Percentiles rank a stretch among this genome's conserved stretches.
Evolutionary conservation across 2,888 invertebrate genomes (phyloP).

Genomic region (Dorcus parallelipipedus): DNA sequence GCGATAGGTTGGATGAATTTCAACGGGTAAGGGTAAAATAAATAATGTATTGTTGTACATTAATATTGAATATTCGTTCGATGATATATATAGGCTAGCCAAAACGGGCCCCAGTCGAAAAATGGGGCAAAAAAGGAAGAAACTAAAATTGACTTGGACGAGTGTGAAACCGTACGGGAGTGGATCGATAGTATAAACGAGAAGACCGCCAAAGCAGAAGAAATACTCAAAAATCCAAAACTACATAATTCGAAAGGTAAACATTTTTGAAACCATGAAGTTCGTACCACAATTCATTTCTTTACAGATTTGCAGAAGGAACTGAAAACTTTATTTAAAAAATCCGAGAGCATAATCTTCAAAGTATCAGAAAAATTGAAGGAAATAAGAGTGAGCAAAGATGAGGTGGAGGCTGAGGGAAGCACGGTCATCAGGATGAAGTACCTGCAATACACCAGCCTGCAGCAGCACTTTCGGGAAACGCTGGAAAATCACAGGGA

Average conservation of each 20-base stretch:
- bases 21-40: conserved; percentile 16
- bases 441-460: conserved; percentile 49
- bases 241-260: conserved; percentile 8
- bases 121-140: conserved; percentile 6
- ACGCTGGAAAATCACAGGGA: conserved; percentile 52
- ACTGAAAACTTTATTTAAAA: conserved; percentile 56
- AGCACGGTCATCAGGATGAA: conserved; percentile 47
- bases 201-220: conserved; percentile 47
- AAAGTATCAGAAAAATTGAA: conserved; percentile 56
- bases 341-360: conserved; percentile 53
- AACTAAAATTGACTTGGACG: conserved; percentile 24
- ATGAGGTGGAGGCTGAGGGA: conserved; percentile 24
- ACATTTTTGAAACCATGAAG: too few relatives aligned
- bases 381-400: conserved; percentile 46
- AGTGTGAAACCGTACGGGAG: conserved; percentile 45
- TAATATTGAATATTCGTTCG: neutral
- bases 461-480: conserved; percentile 49
- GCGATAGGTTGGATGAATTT: conserved; percentile 20
- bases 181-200: conserved; percentile 54
- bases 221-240: conserved; percentile 14
- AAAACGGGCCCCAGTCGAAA: neutral
- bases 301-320: conserved; percentile 59
- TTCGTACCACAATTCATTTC: neutral
- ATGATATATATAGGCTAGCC: neutral
- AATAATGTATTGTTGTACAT: neutral